Percentiles rank a stretch among this genome's conserved stretches.
Evolutionary conservation across 2,113 vertebrate species (phyloP).

Genomic region (Pomatostomus ruficeps): DNA sequence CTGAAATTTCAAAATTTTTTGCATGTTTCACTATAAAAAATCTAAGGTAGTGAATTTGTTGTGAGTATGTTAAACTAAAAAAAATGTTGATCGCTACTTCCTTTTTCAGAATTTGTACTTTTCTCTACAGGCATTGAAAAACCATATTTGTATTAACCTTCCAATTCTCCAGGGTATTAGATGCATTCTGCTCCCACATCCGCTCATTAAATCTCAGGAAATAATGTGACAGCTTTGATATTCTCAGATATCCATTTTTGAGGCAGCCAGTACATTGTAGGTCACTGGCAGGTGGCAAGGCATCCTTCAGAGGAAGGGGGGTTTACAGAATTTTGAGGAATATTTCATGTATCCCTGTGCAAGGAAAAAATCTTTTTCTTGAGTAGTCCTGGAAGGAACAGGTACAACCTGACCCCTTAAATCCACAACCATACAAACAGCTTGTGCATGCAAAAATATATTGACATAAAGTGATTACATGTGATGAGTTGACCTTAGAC

Average conservation of each 20-base stretch:
- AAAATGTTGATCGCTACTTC: neutral
- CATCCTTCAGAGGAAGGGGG: neutral
- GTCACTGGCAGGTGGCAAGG: neutral
- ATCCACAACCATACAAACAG: neutral
- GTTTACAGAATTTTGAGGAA: neutral
- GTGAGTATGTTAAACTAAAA: neutral
- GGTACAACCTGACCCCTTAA: neutral
- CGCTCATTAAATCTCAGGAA: neutral
- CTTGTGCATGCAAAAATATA: neutral
- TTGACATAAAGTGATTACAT: neutral
- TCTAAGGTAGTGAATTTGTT: neutral
- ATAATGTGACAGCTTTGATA: neutral
- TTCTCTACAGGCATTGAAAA: neutral
- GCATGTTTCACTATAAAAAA: neutral
- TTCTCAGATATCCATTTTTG: neutral
- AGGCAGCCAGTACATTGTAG: neutral
- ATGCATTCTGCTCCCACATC: neutral
- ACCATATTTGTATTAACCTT: neutral
- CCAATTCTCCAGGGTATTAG: rapidly evolving
- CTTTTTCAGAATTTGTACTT: neutral
- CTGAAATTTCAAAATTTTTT: neutral
- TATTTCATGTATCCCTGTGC: neutral
- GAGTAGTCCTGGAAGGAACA: neutral
- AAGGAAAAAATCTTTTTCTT: neutral
- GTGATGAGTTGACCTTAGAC: neutral